Evolutionary conservation across 2,113 vertebrate species (phyloP), one percentile per base, ranked within the genome.

Genomic region (Arenaria interpres): DNA sequence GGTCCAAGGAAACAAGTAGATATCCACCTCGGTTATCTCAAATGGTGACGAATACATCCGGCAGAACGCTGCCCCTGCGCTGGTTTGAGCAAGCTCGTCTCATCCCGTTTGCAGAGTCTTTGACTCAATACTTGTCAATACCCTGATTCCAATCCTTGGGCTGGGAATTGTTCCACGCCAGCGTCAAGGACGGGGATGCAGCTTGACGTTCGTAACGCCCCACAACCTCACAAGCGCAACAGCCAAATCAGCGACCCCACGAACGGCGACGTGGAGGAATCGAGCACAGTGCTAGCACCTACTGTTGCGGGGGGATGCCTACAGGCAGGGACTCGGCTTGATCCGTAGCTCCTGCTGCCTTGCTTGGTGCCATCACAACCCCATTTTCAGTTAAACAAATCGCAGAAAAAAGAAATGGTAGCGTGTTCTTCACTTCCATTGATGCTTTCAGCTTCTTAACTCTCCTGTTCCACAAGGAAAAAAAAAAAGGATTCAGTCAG

Each of bases 171-270:
- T 60, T 75, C 64, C 62, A 57, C 43, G 54, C 20, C 22, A 51
- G 37, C 41, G 62, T 16, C 32, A 24, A 82, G 33, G 28, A 57
- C 24, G 3, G 28, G 82, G 67, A 56, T 6, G n/a, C 77, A 60
- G 64, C 0, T 2, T 2, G 23, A 46, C 4, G 43, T 30, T 57
- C 14, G 0, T 25, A 71, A 66, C 0, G 0, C 53, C 45, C 45
- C 50, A 12, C 60, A 62, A 3, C 37, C 25, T 35, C 7, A 22
- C 23, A 54, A 27, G 39, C 14, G 5, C 39, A 37, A 24, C 53
- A 68, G 81, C 41, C 30, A 33, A 14, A 45, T 32, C 39, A 13
- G 63, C 7, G 54, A 71, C 0, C 0, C 33, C 53, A 60, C 1
- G 1, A 30, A 3, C 5, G 41, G 64, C 68, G 24, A 14, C 0